Evolutionary conservation across 2,888 invertebrate genomes (phyloP).

Genomic region (Ephialtes manifestator): DNA sequence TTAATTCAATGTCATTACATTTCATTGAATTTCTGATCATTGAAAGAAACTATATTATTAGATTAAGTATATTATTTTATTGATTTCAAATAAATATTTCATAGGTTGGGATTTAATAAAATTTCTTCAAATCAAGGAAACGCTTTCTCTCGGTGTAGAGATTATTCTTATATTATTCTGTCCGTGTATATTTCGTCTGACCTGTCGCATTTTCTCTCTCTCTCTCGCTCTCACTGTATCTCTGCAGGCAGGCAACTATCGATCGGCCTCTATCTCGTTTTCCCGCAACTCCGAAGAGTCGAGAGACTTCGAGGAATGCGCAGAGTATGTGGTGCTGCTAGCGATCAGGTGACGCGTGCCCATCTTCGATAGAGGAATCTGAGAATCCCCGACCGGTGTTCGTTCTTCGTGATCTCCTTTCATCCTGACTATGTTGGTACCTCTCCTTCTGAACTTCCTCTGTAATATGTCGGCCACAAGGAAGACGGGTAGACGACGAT

Average conservation of each 20-base stretch:
- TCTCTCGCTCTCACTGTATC: constrained; percentile 5
- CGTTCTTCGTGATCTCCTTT: constrained; percentile 44
- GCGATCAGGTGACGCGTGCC: constrained; percentile 51
- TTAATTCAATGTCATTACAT: no score
- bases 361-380: constrained; percentile 39
- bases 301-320: constrained; percentile 45
- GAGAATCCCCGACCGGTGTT: constrained; percentile 51
- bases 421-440: constrained; percentile 2
- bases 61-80: no score
- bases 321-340: constrained; percentile 22
- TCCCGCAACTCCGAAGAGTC: constrained; percentile 35
- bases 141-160: no score
- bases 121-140: no score
- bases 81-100: no score
- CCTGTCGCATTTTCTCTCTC: neutral
- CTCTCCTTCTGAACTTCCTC: constrained; percentile 25
- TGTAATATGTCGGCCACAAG: constrained; percentile 52
- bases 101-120: no score
- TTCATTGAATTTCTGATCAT: no score
- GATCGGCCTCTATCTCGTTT: constrained; percentile 53
- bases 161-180: neutral
- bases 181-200: neutral
- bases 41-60: no score
- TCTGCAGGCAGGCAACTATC: constrained; percentile 36
- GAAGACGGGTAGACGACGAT: constrained; percentile 46